Evolutionary conservation across 2,113 vertebrate genomes (phyloP).

Genomic region (Pachycephala philippinensis): DNA sequence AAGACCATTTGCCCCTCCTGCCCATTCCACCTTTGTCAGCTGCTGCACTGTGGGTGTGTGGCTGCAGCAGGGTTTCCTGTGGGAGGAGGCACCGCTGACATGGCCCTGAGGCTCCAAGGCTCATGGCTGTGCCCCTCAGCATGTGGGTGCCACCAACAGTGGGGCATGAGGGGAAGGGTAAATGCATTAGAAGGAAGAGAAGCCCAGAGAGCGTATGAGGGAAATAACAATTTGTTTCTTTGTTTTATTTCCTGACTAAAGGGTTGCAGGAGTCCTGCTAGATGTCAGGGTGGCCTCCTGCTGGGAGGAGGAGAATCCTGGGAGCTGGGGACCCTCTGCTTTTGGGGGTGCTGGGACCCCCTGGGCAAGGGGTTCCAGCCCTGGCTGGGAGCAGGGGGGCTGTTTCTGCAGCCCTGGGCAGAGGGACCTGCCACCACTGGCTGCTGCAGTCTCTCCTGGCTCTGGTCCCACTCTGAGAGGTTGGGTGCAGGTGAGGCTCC

Average conservation of each 20-base stretch:
- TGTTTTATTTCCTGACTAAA: neutral
- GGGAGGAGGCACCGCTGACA: neutral
- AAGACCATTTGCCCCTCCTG: neutral
- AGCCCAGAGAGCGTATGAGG: neutral
- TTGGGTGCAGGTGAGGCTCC: too few relatives aligned
- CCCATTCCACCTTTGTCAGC: neutral
- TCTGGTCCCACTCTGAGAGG: neutral
- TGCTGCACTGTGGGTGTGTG: neutral
- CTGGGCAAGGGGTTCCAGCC: neutral
- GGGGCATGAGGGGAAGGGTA: neutral
- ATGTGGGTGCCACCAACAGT: neutral
- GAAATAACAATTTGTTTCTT: neutral
- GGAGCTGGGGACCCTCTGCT: neutral
- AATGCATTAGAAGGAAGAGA: neutral
- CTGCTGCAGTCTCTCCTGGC: neutral
- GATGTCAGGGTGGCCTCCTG: rapidly evolving
- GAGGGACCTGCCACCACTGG: neutral
- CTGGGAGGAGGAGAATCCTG: neutral
- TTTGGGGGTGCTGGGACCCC: too few relatives aligned
- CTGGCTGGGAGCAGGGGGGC: neutral
- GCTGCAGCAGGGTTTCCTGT: neutral
- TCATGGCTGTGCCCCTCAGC: neutral
- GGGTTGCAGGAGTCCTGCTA: neutral
- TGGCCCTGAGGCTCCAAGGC: too few relatives aligned
- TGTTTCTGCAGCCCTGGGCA: neutral